Base-by-base conservation (phyloP, 2,113 vertebrate species). In the Tympanuchus pallidicinctus region DNA sequence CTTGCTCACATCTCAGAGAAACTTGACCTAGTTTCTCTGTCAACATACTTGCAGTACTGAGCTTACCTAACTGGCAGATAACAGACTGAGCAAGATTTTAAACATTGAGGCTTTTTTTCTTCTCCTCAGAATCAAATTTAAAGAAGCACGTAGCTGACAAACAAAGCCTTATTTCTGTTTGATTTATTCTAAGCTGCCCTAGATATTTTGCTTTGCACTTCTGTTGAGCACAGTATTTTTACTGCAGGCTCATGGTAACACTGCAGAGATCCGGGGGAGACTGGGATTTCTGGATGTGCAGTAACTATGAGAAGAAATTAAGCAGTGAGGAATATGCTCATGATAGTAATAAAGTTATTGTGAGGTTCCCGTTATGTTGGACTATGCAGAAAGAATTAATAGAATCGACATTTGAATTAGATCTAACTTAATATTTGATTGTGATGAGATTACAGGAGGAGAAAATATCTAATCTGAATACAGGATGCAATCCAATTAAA, bases 131-230 rank as follows among this genome's bases (percentile, higher is more conserved):
- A 75, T 61, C 45, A 66, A 48, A 56, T 24, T 60, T 14, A 10
- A 52, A 57, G 32, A 67, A 18, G 22, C 15, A 18, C 1, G 27
- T 40, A 40, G 10, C 24, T 94, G 73, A 14, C 47, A 92, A 91
- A 64, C 19, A 65, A 74, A 81, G 57, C 60, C 60, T 77, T 81
- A 52, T 74, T 91, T 92, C 59, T 71, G 38, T 63, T 77, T 90
- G 43, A 86, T 91, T 82, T 90, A 88, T 94, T 92, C 90, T 78
- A 65, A 91, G 61, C 19, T 90, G 91, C 67, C 85, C 94, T 90
- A 94, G 94, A 92, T 95, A 94, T 88, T 95, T 86, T 89, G 38
- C 50, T 89, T 82, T 90, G 34, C 77, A 88, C 27, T 92, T 92
- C 66, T 69, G 20, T 48, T 52, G 48, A 43, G 27, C 78, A 61